Conservation (phyloP, 2,113 vertebrate genomes). For the Leptobrachium ailaonicum region DNA sequence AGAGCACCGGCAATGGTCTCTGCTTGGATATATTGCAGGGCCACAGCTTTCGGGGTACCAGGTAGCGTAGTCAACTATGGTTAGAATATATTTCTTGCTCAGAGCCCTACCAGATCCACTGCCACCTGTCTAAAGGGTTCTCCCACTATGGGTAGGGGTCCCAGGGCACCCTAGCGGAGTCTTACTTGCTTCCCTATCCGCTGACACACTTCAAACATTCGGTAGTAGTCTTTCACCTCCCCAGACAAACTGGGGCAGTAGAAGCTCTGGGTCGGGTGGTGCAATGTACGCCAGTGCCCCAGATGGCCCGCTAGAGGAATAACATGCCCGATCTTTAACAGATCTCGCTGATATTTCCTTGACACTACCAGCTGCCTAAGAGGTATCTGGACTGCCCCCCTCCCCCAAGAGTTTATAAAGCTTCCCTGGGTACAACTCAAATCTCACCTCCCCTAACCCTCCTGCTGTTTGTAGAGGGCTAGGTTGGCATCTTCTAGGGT, state of each 20-base stretch:
- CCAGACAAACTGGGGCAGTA: background rate
- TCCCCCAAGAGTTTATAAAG: too few species aligned
- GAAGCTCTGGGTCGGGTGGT: background rate
- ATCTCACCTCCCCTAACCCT: too few species aligned
- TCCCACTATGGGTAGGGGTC: too few species aligned
- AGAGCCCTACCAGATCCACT: background rate
- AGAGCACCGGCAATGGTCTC: background rate
- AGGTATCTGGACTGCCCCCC: too few species aligned
- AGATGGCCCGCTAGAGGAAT: background rate
- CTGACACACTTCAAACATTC: background rate
- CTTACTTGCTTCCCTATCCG: background rate
- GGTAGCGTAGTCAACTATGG: background rate
- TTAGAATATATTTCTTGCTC: background rate
- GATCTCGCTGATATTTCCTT: too few species aligned
- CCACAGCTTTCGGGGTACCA: background rate
- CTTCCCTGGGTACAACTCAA: too few species aligned
- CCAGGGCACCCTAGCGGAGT: background rate
- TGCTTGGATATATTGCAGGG: background rate
- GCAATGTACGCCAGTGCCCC: background rate
- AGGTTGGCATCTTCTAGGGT: too few species aligned
- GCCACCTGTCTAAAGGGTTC: too few species aligned
- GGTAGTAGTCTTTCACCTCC: background rate
- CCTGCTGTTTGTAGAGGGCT: too few species aligned
- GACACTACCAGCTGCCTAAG: too few species aligned
- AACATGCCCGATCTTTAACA: background rate